A percentile compares a stretch with the other conserved stretches of the same genome.
Conservation (phyloP, 2,797 vertebrate species). For the Microchirus variegatus region DNA sequence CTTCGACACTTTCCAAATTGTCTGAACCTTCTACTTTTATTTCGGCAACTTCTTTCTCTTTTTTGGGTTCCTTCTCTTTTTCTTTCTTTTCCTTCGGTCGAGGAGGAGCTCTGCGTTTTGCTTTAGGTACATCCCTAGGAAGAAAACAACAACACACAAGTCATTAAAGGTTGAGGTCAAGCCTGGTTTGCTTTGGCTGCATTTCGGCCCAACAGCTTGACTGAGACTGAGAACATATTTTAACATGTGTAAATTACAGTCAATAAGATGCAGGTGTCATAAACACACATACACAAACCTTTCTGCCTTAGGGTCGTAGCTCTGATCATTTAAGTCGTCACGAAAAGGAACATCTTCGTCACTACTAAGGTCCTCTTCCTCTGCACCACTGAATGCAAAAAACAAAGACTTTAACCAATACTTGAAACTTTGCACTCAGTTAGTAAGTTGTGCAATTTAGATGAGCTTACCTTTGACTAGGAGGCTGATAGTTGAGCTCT, state of each 20-base stretch:
- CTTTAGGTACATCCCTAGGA: slow-evolving; percentile 87
- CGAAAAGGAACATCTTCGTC: slow-evolving; percentile 95
- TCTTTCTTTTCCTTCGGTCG: slow-evolving; percentile 90
- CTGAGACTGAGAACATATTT: not conserved
- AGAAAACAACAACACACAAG: slow-evolving; percentile 4
- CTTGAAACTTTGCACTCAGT: not conserved
- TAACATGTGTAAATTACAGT: too few species aligned
- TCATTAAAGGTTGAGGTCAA: not conserved
- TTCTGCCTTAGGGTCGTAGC: slow-evolving; percentile 92
- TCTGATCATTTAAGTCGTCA: slow-evolving; percentile 96
- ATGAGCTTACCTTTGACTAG: slow-evolving; percentile 67
- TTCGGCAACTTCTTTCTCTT: slow-evolving; percentile 83
- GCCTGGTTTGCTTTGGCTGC: not conserved
- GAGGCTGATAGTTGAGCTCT: slow-evolving; percentile 63
- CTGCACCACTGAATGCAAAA: slow-evolving; percentile 80
- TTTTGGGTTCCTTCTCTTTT: slow-evolving; percentile 85
- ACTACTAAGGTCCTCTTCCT: slow-evolving; percentile 89
- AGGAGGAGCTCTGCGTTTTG: slow-evolving; percentile 84
- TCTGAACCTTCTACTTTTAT: slow-evolving; percentile 89
- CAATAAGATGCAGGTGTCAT: not conserved
- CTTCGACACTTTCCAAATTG: slow-evolving; percentile 59
- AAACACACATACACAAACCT: slow-evolving; percentile 79
- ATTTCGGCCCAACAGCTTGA: not conserved
- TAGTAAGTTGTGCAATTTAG: not conserved
- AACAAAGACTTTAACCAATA: slow-evolving; percentile 11